phyloP scores from a whole-genome alignment of 2,113 vertebrate genomes.

The Addax nasomaculatus region DNA sequence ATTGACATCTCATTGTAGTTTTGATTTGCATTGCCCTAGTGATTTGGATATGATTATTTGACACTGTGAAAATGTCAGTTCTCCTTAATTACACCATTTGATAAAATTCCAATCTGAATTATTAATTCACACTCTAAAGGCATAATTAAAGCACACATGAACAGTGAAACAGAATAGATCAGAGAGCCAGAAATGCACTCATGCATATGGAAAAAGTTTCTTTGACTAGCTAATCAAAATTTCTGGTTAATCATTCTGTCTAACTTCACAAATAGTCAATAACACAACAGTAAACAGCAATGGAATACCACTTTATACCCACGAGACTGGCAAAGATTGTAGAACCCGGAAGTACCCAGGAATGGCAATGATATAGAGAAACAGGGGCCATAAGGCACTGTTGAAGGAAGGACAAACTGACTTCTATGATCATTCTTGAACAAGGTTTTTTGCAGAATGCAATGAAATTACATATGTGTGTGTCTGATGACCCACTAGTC shows the following conservation, averaged over 20 bases:
- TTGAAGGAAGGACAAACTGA: background rate
- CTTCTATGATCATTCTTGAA: background rate
- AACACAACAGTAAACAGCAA: background rate
- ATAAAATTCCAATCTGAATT: background rate
- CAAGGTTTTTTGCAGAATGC: background rate
- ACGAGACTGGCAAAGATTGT: background rate
- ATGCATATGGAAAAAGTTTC: background rate
- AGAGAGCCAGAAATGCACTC: background rate
- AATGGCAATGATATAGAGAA: background rate
- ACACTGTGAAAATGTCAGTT: background rate
- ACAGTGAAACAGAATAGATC: background rate
- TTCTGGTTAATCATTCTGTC: background rate
- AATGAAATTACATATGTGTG: background rate
- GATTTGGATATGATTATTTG: background rate
- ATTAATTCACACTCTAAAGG: background rate
- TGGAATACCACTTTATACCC: background rate
- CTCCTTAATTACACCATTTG: background rate
- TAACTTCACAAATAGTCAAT: background rate
- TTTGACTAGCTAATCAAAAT: background rate
- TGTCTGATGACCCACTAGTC: background rate
- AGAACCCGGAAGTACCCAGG: background rate
- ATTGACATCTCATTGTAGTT: background rate
- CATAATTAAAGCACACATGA: background rate
- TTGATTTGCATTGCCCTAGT: background rate
- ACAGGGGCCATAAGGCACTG: rapidly evolving